Evolutionary conservation across 2,888 invertebrate species (phyloP).

Genomic region (Drosophila peninsularis): DNA sequence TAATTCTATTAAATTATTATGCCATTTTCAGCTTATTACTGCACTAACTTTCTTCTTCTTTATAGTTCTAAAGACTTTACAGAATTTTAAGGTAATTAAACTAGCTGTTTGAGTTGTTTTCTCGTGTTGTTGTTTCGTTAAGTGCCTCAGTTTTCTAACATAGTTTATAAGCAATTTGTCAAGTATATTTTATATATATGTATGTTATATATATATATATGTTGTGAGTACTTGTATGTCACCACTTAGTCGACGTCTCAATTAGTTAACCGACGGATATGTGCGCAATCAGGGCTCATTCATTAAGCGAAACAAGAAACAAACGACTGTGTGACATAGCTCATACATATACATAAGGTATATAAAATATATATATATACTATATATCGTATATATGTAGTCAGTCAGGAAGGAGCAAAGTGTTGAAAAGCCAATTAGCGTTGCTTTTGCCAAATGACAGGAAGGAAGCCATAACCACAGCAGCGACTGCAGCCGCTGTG

Average conservation of each 20-base stretch:
- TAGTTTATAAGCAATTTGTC: slow-evolving; percentile 49
- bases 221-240: slow-evolving; percentile 40
- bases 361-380: slow-evolving; percentile 11
- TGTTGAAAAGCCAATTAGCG: slow-evolving; percentile 78
- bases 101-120: background rate
- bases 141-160: slow-evolving; percentile 3
- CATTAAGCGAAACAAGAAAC: slow-evolving; percentile 55
- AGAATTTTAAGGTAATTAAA: slow-evolving; percentile 21
- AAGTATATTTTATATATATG: slow-evolving; percentile 9
- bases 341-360: background rate
- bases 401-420: slow-evolving; percentile 68
- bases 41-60: too few relatives aligned
- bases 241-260: slow-evolving; percentile 75
- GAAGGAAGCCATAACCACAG: slow-evolving; percentile 75
- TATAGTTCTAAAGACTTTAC: background rate
- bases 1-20: background rate
- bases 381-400: slow-evolving; percentile 4
- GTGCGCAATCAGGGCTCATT: slow-evolving; percentile 69
- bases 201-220: slow-evolving; percentile 23
- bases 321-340: slow-evolving; percentile 32
- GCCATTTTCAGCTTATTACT: background rate
- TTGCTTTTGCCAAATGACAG: slow-evolving; percentile 64
- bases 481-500: slow-evolving; percentile 10
- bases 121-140: background rate
- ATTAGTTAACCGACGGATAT: slow-evolving; percentile 78